phyloP scores from a whole-genome alignment of 2,113 vertebrate species.

The Strix uralensis region DNA sequence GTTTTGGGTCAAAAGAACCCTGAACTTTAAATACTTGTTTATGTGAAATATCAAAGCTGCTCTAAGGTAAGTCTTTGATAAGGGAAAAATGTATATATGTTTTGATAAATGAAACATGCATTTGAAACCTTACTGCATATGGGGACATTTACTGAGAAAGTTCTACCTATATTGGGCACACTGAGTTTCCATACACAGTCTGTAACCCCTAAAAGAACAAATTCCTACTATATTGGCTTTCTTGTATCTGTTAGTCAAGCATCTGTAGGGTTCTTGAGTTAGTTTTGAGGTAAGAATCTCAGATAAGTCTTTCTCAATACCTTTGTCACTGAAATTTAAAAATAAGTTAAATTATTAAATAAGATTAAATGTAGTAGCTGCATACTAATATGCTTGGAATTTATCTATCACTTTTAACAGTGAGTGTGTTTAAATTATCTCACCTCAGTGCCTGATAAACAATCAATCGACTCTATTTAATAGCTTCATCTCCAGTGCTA shows the following conservation, averaged over 20 bases:
- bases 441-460: conserved; percentile 29
- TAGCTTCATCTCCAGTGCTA: conserved; percentile 22
- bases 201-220: neutral
- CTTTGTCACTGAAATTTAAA: neutral
- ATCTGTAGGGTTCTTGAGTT: neutral
- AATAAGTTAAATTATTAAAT: neutral
- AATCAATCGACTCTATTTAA: conserved; percentile 49
- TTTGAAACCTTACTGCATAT: neutral
- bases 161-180: neutral
- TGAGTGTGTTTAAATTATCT: neutral
- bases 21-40: neutral
- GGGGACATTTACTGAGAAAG: neutral
- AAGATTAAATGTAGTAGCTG: neutral
- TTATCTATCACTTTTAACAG: neutral
- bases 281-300: neutral
- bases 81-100: neutral
- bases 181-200: neutral
- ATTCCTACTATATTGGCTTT: neutral
- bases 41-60: neutral
- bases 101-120: neutral
- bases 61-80: neutral
- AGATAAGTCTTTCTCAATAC: neutral
- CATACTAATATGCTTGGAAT: neutral
- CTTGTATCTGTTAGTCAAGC: neutral
- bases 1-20: neutral